These are phyloP conservation scores for Enteromius paludinosus DNA, from an alignment of 2,797 vertebrate genomes.

Conservation along the genomic window DNA sequence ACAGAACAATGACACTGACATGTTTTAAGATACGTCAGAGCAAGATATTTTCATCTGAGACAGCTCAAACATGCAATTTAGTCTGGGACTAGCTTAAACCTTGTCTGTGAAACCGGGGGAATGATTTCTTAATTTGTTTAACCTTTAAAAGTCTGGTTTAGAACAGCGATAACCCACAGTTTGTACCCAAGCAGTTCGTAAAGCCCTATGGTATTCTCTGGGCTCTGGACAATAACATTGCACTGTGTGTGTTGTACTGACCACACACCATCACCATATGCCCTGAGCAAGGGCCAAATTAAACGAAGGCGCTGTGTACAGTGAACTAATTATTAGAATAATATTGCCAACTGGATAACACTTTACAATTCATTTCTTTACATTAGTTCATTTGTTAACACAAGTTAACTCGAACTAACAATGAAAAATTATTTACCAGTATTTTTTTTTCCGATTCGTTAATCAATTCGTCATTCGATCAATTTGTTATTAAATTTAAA, in stretches of 20 bases:
- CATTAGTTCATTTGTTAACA: background rate
- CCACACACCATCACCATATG: slow-evolving; percentile 9
- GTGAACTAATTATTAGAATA: slow-evolving; percentile 11
- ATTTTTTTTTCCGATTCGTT: background rate
- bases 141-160: background rate
- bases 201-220: background rate
- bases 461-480: background rate
- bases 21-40: too few species aligned
- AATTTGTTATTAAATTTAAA: background rate
- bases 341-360: background rate
- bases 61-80: too few species aligned
- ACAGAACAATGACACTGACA: too few species aligned
- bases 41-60: too few species aligned
- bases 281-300: slow-evolving; percentile 12
- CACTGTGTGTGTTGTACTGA: background rate
- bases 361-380: background rate
- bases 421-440: background rate
- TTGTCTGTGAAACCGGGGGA: too few species aligned
- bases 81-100: too few species aligned
- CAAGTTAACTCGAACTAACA: background rate
- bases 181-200: background rate
- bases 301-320: background rate
- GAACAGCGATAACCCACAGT: background rate
- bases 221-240: slow-evolving; percentile 6
- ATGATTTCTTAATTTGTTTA: too few species aligned